A percentile compares a stretch with the other conserved stretches of the same genome.
Conservation (phyloP, 2,797 vertebrate species). For the Carcharodon carcharias region DNA sequence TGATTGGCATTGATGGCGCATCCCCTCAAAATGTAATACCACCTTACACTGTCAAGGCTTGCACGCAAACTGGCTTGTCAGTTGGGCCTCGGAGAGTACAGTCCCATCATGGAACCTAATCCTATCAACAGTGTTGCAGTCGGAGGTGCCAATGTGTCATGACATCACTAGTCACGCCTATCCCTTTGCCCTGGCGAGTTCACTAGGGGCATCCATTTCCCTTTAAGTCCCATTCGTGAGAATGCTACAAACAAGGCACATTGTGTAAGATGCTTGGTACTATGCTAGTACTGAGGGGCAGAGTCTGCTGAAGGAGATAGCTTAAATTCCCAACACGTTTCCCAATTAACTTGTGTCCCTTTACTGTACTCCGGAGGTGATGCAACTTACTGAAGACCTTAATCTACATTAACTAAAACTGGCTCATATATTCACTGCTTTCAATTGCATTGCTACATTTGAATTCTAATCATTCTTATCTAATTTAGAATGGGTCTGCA, state of each 20-base stretch:
- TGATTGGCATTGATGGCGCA: too few relatives aligned
- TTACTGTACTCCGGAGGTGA: not conserved
- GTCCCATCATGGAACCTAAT: not conserved
- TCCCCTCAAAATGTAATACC: not conserved
- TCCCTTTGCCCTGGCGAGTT: not conserved
- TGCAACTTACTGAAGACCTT: not conserved
- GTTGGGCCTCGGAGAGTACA: not conserved
- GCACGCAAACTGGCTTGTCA: not conserved
- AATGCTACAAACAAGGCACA: not conserved
- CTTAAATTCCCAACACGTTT: not conserved
- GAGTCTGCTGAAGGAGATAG: not conserved
- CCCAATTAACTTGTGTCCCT: not conserved
- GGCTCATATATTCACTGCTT: not conserved
- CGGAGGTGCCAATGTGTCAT: too few relatives aligned
- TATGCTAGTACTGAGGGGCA: too few relatives aligned
- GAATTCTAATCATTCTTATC: not conserved
- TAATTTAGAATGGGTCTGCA: not conserved
- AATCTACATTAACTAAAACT: not conserved
- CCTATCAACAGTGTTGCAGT: not conserved
- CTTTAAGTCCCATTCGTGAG: not conserved
- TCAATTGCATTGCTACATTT: not conserved
- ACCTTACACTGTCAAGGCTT: not conserved
- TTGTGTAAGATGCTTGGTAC: not conserved
- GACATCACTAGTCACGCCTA: not conserved
- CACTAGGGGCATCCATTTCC: not conserved